Percentiles rank a stretch among this genome's conserved stretches.
Conservation (phyloP, 2,113 vertebrate species). For the Dromaius novaehollandiae region DNA sequence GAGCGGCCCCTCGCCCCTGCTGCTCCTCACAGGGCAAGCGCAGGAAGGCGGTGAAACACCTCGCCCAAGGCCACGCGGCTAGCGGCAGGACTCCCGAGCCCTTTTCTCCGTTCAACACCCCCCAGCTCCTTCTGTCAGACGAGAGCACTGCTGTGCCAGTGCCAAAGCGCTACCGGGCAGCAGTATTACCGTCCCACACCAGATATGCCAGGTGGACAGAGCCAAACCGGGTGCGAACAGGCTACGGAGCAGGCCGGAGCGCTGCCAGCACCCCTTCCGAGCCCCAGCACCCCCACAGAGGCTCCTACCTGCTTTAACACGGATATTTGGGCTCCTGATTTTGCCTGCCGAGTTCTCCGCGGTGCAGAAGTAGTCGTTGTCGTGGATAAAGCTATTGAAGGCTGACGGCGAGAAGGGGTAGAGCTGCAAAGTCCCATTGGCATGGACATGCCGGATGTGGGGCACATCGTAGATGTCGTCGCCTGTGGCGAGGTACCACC, state of each 20-base stretch:
- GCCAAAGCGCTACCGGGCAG: background rate
- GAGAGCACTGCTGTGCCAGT: too few relatives aligned
- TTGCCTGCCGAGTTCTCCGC: constrained; percentile 97
- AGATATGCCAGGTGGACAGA: too few relatives aligned
- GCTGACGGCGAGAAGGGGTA: constrained; percentile 98
- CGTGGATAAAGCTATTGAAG: constrained; percentile 99
- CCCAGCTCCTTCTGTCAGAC: background rate
- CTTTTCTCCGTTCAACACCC: background rate
- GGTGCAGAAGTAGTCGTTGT: constrained; percentile 99
- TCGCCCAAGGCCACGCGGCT: background rate
- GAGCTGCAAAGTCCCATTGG: constrained; percentile 97
- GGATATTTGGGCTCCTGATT: constrained; percentile 98
- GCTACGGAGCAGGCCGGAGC: rapidly evolving
- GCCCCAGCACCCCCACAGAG: rapidly evolving
- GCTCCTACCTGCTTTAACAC: constrained; percentile 93
- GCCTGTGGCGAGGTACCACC: constrained; percentile 98
- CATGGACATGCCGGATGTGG: constrained; percentile 97
- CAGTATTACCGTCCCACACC: background rate
- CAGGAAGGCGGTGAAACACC: background rate
- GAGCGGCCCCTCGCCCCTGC: background rate
- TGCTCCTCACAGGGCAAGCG: background rate
- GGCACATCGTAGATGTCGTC: constrained; percentile 99
- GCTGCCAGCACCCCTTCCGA: rapidly evolving
- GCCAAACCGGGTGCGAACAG: rapidly evolving
- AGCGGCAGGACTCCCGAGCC: background rate